Evolutionary conservation across 2,113 vertebrate genomes (phyloP), one percentile per base, ranked within the genome.

Genomic region (Ameiurus melas): DNA sequence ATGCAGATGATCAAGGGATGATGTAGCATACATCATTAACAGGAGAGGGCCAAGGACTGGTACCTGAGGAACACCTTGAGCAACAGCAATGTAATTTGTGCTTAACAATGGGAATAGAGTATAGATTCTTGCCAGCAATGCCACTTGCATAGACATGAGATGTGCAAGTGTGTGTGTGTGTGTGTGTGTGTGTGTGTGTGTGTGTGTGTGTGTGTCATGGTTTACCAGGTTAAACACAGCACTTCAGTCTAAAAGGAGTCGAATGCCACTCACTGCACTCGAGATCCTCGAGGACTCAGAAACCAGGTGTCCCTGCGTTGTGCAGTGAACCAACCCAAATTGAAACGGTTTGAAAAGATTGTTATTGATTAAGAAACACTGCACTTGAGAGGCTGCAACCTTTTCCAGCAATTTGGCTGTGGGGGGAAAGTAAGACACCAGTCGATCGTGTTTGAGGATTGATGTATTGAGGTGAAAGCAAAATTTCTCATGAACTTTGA

Each of bases 291-390:
- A 82, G 80, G 80, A 82, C 57, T 25, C 30, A 25, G 80, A 82
- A 25, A 62, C 19, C 55, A 62, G 80, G 80, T 82, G 80, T 82
- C 57, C 16, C 57, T 22, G 20, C 1, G 14, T 25, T 68, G 82
- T 30, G 82, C 58, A 66, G 82, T 30, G 60, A 66, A 84, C 16
- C 58, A 51, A 51, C 27, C 36, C 82, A 66, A 60, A 84, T 64
- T 84, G 36, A 84, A 66, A 66, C 1, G 58, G 58, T 47, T 83
- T 36, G 60, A 83, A 64, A 83, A 64, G 81, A 84, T 84, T 84
- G 60, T 17, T 84, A 84, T 47, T 84, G 82, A 84, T 84, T 84
- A 84, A 84, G 60, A 66, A 66, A 47, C 57, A 51, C 62, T 66
- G 58, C 82, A 51, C 58, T 66, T 51, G 60, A 84, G 82, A 30